Evolutionary conservation across 2,888 invertebrate species (phyloP).

Genomic region (Smittia aterrima): DNA sequence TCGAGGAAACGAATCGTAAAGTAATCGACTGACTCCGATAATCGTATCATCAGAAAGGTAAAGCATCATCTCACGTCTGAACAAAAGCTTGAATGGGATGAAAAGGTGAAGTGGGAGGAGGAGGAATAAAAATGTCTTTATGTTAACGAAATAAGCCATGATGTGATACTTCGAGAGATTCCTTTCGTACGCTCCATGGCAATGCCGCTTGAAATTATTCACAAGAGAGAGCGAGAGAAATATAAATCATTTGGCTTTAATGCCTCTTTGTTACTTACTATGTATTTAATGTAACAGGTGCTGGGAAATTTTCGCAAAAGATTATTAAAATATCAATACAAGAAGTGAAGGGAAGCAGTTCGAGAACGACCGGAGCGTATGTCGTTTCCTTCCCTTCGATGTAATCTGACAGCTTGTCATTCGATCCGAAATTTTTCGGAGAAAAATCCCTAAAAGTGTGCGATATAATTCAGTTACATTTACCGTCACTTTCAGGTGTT

Average conservation of each 20-base stretch:
- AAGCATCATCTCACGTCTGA: not conserved
- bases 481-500: not conserved
- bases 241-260: conserved; percentile 33
- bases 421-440: too few relatives aligned
- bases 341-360: not conserved
- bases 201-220: not conserved
- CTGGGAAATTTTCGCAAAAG: conserved; percentile 24
- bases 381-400: too few relatives aligned
- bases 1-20: not conserved
- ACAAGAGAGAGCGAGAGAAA: not conserved
- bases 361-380: too few relatives aligned
- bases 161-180: not conserved
- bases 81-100: too few relatives aligned
- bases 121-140: conserved; percentile 9
- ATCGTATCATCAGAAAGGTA: not conserved
- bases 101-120: not conserved
- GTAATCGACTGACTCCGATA: not conserved
- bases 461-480: not conserved
- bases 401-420: too few relatives aligned
- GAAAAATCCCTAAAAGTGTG: too few relatives aligned
- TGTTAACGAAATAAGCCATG: conserved; percentile 16
- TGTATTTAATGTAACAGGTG: conserved; percentile 37
- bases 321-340: conserved; percentile 39
- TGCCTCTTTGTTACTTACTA: conserved; percentile 3
- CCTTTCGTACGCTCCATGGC: not conserved